Evolutionary conservation across 1,140 invertebrate genomes (phyloP), one percentile per base, ranked within the genome.

Genomic region (Dendrolimus kikuchii): DNA sequence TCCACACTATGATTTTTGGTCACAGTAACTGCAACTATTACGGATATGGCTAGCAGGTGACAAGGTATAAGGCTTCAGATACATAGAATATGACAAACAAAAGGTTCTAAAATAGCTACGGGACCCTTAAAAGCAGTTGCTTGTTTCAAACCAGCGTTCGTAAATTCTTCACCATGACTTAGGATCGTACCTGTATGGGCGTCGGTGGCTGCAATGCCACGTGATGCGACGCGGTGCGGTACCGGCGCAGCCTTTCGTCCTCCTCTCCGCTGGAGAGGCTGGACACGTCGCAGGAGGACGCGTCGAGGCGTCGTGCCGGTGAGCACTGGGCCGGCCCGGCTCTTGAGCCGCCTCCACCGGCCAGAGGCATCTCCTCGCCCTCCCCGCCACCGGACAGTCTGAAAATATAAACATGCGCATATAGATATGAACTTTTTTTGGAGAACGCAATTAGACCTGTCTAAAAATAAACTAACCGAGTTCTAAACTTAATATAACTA

Each of bases 251-350:
- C 1, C 82, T 65, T 62, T 86, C 81, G 76, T 86, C 81, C 63
- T 86, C 82, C 55, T 86, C 81, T 50, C 80, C 81, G 62, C 78
- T 81, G 71, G 79, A 84, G 5, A 86, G 69, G 56, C 74, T 78
- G 57, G 82, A 86, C 55, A 86, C 81, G 68, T 86, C 81, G 74
- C 82, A 84, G 6, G 74, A 81, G 47, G 78, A 83, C n/a, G 78
- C 68, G 65, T 86, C 82, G 49, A 86, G 77, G 40, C 80, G 69
- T 9, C 81, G 66, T 64, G 81, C 81, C 43, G 81, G 81, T 43
- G 81, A 85, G 55, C 81, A 85, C 60, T 85, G 81, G 53, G 81
- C 81, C 5, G 81, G 81, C 4, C 81, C 81, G 1, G 69, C 68
- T 39, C 79, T 70, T 5, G 64, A 58, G 8, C 74, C 63, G 43